Base-by-base conservation (phyloP, 2,113 vertebrate genomes). In the Rhinoptilus africanus region DNA sequence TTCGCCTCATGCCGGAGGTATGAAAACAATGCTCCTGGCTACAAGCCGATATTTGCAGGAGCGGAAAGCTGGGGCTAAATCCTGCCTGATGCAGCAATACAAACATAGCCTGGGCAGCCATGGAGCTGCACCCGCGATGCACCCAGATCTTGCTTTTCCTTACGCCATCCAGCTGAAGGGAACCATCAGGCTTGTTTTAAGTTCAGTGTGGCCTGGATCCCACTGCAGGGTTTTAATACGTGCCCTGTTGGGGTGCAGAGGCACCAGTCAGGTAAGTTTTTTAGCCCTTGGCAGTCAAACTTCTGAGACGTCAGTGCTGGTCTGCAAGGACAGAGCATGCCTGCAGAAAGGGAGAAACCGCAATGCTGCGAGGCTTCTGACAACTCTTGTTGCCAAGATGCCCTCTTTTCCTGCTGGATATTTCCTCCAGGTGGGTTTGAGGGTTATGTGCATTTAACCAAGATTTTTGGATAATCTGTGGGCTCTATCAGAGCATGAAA, bases 81-180 rank as follows among this genome's bases (percentile, higher is more conserved):
- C 54, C 62, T 92, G 34, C 30, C 50, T 71, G 53, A 60, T 28
- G 69, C 28, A 81, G 34, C 28, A 67, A 76, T 41, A 23, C 23
- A 62, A 51, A 73, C 60, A 37, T 39, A 74, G 8, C 51, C 63
- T 47, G 48, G 45, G 18, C 17, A 72, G 62, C 74, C 20, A 12
- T 14, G 20, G 59, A 72, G n/a, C 35, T 79, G 59, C 17, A 56
- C 35, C 35, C 17, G 48, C 2, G 17, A 56, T 3, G 5, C 43
- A 63, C 17, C 11, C 0, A 0, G 12, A 28, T 32, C 8, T 2
- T 62, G 32, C 64, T 23, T 45, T 10, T 50, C 32, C 24, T 63
- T 57, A 20, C 1, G 3, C 18, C 35, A 51, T 17, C 27, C 14
- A 2, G 4, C 19, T 0, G 0, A 71, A 79, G 34, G 27, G 39